Conservation (phyloP, 2,113 vertebrate species). For the Merops nubicus region DNA sequence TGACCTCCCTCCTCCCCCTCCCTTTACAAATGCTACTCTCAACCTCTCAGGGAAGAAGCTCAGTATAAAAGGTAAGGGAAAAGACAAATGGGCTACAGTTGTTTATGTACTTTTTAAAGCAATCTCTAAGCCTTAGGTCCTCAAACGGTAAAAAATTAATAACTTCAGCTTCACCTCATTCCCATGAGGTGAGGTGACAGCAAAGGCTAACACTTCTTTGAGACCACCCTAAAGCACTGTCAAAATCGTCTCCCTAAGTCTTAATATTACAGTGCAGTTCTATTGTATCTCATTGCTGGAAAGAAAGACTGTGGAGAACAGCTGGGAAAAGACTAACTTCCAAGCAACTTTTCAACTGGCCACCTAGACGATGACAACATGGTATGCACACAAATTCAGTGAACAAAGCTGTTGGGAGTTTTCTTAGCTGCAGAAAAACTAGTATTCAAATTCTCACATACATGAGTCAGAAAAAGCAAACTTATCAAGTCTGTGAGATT, state of each 20-base stretch:
- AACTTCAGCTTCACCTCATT: not conserved
- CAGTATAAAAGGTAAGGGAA: not conserved
- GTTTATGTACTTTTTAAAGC: not conserved
- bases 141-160: not conserved
- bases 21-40: not conserved
- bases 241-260: not conserved
- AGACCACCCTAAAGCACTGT: not conserved
- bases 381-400: not conserved
- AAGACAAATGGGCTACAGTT: rapidly evolving
- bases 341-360: not conserved
- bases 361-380: not conserved
- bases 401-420: not conserved
- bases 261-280: not conserved
- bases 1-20: not conserved
- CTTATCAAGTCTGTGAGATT: not conserved
- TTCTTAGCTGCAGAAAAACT: not conserved
- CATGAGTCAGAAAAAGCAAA: not conserved
- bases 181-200: not conserved
- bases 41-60: not conserved
- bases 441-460: not conserved
- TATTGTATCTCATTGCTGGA: not conserved
- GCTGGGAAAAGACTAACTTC: not conserved
- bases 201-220: not conserved
- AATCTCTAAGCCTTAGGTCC: not conserved
- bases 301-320: not conserved